These are phyloP conservation scores for Enteromius argenteus DNA, from an alignment of 2,797 vertebrate species.

Conservation along the genomic window DNA sequence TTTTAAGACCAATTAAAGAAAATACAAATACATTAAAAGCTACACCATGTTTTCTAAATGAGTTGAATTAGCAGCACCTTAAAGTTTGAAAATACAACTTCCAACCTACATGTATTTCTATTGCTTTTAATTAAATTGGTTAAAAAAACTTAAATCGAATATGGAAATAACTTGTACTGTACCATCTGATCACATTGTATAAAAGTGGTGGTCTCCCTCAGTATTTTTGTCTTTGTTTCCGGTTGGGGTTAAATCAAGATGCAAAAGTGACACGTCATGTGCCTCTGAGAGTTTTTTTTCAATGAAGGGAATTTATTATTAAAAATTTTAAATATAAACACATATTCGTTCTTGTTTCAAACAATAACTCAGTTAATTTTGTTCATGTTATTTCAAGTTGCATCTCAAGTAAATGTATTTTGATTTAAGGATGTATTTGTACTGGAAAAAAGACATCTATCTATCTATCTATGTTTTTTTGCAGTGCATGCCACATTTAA, in stretches of 20 bases:
- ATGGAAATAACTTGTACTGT: neutral
- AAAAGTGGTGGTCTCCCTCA: neutral
- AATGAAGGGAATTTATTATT: neutral
- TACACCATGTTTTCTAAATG: neutral
- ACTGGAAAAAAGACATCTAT: neutral
- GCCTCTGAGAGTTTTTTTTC: neutral
- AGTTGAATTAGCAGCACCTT: neutral
- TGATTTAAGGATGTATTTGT: too few species aligned
- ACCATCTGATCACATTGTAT: neutral
- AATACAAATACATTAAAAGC: neutral
- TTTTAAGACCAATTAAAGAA: neutral
- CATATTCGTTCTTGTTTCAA: neutral
- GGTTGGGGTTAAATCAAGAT: neutral
- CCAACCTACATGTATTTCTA: neutral
- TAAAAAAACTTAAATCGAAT: neutral
- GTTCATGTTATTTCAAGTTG: neutral
- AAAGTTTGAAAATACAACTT: neutral
- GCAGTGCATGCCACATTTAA: neutral
- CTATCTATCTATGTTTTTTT: neutral
- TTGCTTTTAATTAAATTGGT: neutral
- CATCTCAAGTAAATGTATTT: neutral
- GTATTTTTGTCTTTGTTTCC: neutral
- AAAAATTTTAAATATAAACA: neutral
- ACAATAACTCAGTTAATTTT: neutral
- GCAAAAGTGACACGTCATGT: neutral